Base-by-base conservation (phyloP, 2,888 invertebrate species). In the Lithophane ornitopus region DNA sequence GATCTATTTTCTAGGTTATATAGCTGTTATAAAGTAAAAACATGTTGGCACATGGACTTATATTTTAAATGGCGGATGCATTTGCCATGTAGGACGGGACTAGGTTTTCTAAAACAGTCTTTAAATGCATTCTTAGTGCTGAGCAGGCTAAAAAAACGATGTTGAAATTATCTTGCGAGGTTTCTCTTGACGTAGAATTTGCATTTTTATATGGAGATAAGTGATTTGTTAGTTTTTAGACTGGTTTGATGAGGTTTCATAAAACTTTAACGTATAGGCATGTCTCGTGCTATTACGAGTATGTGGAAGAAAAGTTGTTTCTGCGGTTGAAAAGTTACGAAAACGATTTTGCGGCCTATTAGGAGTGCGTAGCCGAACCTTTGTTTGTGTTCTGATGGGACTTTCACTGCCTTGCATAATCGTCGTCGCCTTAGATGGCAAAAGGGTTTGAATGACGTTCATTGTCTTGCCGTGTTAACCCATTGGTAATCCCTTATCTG, bases 1-100 rank as follows among this genome's bases (percentile, higher is more conserved):
- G 83, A 86, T 92, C 88, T 89, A 93, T 94, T 94, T 95, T 95
- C 93, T 95, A 94, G 95, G 95, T 94, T 94, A 92, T 89, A 88
- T 91, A 93, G 93, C 91, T 91, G 94, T 93, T 89, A 89, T 80
- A 86, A 89, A 90, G 93, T 92, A 95, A 95, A 95, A 95, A 95
- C 93, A 92, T 83, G 93, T 91, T 90, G 90, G 87, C 89, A 91
- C 90, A 92, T 90, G 91, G 92, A 88, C 87, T 92, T 93, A 92
- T 92, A 92, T 93, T 93, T 92, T 91, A 92, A 94, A 93, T 91
- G 92, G 91, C 94, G 93, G 95, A 95, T 93, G 93, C 90, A 91
- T 92, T 92, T 87, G 89, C 93, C 94, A 90, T 94, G 88, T 94
- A 91, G 91, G 94, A 92, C 92, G 87, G 87, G 75, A 87, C 88